Evolutionary conservation across 2,113 vertebrate genomes (phyloP).

Genomic region (Dicrurus megarhynchus): DNA sequence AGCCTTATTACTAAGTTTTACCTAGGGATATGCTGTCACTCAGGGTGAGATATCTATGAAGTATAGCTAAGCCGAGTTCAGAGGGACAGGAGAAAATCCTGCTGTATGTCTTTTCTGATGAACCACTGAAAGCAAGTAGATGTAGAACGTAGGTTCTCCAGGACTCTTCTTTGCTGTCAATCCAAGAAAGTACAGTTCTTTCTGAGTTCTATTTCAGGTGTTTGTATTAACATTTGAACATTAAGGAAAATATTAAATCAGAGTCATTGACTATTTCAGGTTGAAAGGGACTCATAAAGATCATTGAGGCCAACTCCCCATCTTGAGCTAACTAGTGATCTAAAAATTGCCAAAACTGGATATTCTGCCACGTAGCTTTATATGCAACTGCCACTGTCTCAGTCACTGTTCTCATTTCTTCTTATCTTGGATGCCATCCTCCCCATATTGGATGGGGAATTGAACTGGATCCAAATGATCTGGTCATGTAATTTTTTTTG

Average conservation of each 20-base stretch:
- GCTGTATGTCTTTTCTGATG: not conserved
- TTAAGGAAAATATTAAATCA: not conserved
- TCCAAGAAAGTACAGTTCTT: not conserved
- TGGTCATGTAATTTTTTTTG: not conserved
- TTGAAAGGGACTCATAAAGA: not conserved
- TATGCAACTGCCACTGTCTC: not conserved
- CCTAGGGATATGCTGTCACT: not conserved
- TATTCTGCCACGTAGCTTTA: not conserved
- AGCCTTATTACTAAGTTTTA: not conserved
- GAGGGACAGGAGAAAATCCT: not conserved
- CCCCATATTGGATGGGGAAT: not conserved
- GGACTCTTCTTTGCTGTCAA: not conserved
- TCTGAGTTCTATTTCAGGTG: not conserved
- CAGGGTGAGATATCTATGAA: not conserved
- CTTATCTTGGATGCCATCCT: not conserved
- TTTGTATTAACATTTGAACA: not conserved
- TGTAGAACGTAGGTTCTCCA: not conserved
- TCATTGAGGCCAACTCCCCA: not conserved
- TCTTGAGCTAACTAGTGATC: not conserved
- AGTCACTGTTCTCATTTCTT: not conserved
- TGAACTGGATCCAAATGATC: not conserved
- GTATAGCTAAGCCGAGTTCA: not conserved
- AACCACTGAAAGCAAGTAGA: not conserved
- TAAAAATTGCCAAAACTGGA: not conserved
- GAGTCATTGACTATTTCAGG: not conserved